Base-by-base conservation (phyloP, 2,888 invertebrate genomes). In the Amphipyra berbera region DNA sequence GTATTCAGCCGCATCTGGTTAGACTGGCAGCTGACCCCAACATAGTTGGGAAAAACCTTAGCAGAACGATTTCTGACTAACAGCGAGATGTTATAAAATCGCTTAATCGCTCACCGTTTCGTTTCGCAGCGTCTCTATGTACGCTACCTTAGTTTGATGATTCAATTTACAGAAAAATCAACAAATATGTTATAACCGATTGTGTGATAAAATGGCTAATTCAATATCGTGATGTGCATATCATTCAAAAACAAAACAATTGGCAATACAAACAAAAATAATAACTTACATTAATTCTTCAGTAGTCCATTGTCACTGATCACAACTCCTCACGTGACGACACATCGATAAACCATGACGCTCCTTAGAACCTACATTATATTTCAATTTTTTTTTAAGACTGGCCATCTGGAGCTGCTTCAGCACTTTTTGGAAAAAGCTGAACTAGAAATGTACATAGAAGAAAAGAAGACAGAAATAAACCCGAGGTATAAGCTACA, bases 401-500 rank as follows among this genome's bases (percentile, higher is more conserved):
- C 54, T 7, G 53, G 27, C 0, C 42, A 57, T 15, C 38, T 53
- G 1, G 53, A 60, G 8, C 35, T 15, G 7, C 6, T 62, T 1
- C 49, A 42, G 46, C 55, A 63, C 27, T 21, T 49, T 14, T 7
- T 56, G 21, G 55, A 46, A 5, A 60, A 54, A 57, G 35, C 46
- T 8, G 61, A 61, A 3, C 7, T 56, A 21, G 50, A 61, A 27
- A 35, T 56, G 9, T 93, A 93, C 52, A 92, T 94, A 35, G 74
- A 83, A 44, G 74, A 79, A 8, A 90, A 89, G 67, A 88, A 83
- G 61, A 40, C 66, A 7, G 84, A 89, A 8, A 87, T 92, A 1
- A 90, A 90, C 50, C 87, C 81, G 1, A 83, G 91, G 12, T 94
- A 87, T 68, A 84, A 90, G 58, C 84, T 87, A 4, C 88, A 88